phyloP scores from a whole-genome alignment of 2,113 vertebrate species.

The Eurystomus gularis region DNA sequence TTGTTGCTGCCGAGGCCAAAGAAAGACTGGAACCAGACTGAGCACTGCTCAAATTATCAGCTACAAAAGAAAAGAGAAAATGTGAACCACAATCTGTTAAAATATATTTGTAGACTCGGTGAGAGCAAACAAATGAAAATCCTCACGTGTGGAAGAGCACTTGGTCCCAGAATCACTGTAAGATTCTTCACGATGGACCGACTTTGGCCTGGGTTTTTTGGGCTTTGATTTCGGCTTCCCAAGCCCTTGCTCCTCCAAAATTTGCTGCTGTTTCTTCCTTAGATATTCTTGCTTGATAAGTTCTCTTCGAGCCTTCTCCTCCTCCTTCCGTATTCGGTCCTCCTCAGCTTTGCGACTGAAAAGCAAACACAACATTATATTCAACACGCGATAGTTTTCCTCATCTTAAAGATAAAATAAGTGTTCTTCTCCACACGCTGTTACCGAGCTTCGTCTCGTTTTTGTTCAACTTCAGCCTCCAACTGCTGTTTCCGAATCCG shows the following conservation, averaged over 20 bases:
- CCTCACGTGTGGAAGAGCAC: conserved; percentile 85
- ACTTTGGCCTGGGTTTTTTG: conserved; percentile 85
- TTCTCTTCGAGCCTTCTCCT: conserved; percentile 92
- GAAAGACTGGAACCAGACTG: conserved; percentile 94
- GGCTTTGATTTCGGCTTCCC: conserved; percentile 84
- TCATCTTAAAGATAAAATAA: accelerated
- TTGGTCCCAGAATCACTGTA: conserved; percentile 81
- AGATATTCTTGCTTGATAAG: conserved; percentile 96
- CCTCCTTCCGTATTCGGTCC: conserved; percentile 92
- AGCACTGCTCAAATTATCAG: conserved; percentile 85
- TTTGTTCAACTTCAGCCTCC: conserved; percentile 88
- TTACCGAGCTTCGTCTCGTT: conserved; percentile 91
- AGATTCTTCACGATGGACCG: conserved; percentile 86
- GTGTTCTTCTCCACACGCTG: neutral
- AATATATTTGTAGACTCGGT: neutral
- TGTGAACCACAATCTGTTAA: neutral
- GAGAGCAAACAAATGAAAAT: neutral
- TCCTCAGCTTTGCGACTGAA: conserved; percentile 92
- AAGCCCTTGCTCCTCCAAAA: conserved; percentile 90
- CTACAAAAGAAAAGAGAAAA: conserved; percentile 56
- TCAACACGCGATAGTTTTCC: neutral
- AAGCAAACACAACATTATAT: neutral
- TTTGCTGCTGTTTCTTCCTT: conserved; percentile 90
- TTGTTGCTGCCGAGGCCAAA: conserved; percentile 86
- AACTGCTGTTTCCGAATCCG: conserved; percentile 87